These are phyloP conservation scores for Orchesella flavescens DNA, from an alignment of 2,888 invertebrate species.

Conservation along the genomic window DNA sequence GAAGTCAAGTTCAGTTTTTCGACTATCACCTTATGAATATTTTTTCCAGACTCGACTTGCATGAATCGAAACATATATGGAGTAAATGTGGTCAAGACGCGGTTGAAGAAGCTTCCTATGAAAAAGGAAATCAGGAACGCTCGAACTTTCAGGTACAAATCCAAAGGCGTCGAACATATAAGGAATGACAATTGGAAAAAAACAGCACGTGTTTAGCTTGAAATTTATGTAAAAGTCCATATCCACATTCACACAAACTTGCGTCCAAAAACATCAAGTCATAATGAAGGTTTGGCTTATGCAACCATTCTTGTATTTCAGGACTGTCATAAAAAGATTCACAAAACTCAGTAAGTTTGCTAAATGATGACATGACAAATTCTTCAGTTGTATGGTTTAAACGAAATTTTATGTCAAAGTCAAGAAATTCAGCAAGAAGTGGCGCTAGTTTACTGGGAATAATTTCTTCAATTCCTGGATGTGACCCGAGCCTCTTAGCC, in stretches of 20 bases:
- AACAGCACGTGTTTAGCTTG: constrained; percentile 12
- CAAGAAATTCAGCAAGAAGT: background rate
- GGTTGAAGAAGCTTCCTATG: background rate
- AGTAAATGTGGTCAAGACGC: too few species aligned
- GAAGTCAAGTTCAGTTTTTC: constrained; percentile 1
- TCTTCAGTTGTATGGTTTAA: background rate
- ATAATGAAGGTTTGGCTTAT: background rate
- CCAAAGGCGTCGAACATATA: constrained; percentile 17
- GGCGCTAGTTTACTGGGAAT: constrained; percentile 6
- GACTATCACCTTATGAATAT: too few species aligned
- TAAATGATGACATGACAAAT: background rate
- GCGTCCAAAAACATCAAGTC: constrained; percentile 14
- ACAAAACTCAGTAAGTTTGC: background rate
- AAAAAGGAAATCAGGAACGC: background rate
- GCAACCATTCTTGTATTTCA: constrained; percentile 26
- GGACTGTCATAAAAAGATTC: constrained; percentile 44
- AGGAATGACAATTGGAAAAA: background rate
- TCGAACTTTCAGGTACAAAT: constrained; percentile 12
- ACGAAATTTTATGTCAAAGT: constrained; percentile 33
- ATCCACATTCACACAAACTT: constrained; percentile 1
- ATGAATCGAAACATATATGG: too few species aligned
- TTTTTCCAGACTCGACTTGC: too few species aligned
- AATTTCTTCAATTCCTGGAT: constrained; percentile 28
- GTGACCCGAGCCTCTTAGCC: background rate
- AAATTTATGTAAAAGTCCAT: constrained; percentile 29